phyloP scores from a whole-genome alignment of 2,888 invertebrate genomes.

The Ophion slaviceki region DNA sequence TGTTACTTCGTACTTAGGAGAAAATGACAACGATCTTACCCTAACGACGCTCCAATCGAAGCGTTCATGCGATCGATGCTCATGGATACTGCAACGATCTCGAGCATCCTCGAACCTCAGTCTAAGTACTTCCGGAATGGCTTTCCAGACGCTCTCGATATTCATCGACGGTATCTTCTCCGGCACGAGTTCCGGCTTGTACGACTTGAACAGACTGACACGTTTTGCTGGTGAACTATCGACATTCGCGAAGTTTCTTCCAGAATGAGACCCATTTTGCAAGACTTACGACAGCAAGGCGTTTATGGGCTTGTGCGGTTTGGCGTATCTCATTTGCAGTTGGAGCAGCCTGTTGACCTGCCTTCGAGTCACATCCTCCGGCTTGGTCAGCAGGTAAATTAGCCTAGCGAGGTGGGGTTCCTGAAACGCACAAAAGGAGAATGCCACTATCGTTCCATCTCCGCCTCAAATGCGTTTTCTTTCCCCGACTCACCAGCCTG shows the following conservation, averaged over 20 bases:
- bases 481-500: constrained; percentile 71
- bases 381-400: constrained; percentile 78
- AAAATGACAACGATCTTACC: constrained; percentile 30
- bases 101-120: constrained; percentile 75
- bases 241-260: not conserved
- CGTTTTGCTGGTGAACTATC: not conserved
- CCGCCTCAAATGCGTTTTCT: too few species aligned
- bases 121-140: constrained; percentile 76
- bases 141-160: constrained; percentile 79
- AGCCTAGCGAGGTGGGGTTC: constrained; percentile 75
- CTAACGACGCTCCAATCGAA: constrained; percentile 74
- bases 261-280: not conserved
- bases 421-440: constrained; percentile 63
- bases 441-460: too few species aligned
- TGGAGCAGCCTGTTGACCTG: constrained; percentile 75
- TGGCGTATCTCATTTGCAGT: constrained; percentile 69
- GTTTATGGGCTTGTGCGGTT: constrained; percentile 74
- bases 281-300: constrained; percentile 77
- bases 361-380: constrained; percentile 80
- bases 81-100: constrained; percentile 68
- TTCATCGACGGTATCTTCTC: constrained; percentile 79
- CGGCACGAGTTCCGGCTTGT: constrained; percentile 81
- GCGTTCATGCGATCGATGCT: constrained; percentile 50
- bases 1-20: not conserved
- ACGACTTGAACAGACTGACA: constrained; percentile 80